phyloP scores from a whole-genome alignment of 1,140 invertebrate species.

The Drosophila ironensis region DNA sequence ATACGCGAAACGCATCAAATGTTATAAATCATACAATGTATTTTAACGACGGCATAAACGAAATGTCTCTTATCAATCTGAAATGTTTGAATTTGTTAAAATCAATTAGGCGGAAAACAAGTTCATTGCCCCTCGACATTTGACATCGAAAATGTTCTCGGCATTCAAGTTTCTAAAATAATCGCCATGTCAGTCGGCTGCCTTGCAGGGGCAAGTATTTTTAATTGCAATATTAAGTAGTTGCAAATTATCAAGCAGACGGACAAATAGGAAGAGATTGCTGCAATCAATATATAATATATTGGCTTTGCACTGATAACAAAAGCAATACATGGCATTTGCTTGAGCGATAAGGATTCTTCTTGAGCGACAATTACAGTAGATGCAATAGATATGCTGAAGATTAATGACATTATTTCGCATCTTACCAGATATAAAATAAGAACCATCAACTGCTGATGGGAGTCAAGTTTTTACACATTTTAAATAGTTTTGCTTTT shows the following conservation, averaged over 20 bases:
- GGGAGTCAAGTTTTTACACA: too few species aligned
- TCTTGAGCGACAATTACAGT: too few species aligned
- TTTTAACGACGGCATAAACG: constrained; percentile 33
- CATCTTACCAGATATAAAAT: too few species aligned
- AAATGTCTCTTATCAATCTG: constrained; percentile 51
- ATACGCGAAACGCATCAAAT: constrained; percentile 16
- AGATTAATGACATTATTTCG: too few species aligned
- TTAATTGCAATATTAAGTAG: constrained; percentile 32
- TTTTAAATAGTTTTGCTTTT: not conserved
- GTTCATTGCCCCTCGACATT: constrained; percentile 73
- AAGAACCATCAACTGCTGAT: too few species aligned
- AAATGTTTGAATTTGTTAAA: constrained; percentile 72
- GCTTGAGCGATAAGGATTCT: too few species aligned
- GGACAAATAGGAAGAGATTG: constrained; percentile 28
- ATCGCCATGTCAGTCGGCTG: constrained; percentile 9
- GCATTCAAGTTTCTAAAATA: constrained; percentile 12
- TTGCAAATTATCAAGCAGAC: constrained; percentile 33
- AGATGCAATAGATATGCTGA: too few species aligned
- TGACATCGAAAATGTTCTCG: constrained; percentile 29
- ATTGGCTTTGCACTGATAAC: constrained; percentile 14
- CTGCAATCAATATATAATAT: not conserved
- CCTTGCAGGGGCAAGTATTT: constrained; percentile 12
- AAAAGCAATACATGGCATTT: not conserved
- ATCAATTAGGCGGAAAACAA: constrained; percentile 75
- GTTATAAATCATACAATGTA: constrained; percentile 63